A percentile compares a stretch with the other conserved stretches of the same genome.
Conservation (phyloP, 2,888 invertebrate species). For the Platerodrilus igneus region DNA sequence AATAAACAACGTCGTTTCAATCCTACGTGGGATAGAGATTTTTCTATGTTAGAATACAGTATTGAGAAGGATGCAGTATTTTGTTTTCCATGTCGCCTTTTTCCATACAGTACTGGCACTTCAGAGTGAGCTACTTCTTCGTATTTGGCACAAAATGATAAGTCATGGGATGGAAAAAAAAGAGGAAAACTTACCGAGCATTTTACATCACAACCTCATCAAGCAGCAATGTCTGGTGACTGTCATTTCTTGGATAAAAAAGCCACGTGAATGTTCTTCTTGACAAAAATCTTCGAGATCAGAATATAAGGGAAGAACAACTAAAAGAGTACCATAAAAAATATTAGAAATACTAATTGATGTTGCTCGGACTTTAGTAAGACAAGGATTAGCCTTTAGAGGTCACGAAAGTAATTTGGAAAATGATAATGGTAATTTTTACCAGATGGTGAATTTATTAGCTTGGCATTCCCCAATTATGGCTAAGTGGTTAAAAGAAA, state of each 20-base stretch:
- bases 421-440: conserved; percentile 8
- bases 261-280: conserved; percentile 3
- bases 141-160: conserved; percentile 6
- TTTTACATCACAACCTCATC: conserved; percentile 1
- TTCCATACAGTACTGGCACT: too few relatives aligned
- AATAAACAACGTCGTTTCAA: too few relatives aligned
- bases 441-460: conserved; percentile 1
- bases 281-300: not conserved
- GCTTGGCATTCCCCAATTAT: not conserved
- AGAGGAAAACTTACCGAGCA: conserved; percentile 1
- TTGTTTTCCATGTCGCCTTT: too few relatives aligned
- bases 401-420: not conserved
- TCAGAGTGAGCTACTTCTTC: too few relatives aligned
- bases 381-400: conserved; percentile 8
- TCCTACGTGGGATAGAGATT: too few relatives aligned
- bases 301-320: not conserved
- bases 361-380: not conserved
- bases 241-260: not conserved
- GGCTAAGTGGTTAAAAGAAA: conserved; percentile 3
- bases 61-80: too few relatives aligned
- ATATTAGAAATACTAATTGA: conserved; percentile 6
- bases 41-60: too few relatives aligned
- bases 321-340: not conserved
- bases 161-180: not conserved
- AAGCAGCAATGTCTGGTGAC: conserved; percentile 1